A percentile compares a stretch with the other conserved stretches of the same genome.
Evolutionary conservation across 2,797 vertebrate genomes (phyloP).

Genomic region (Carcharodon carcharias): DNA sequence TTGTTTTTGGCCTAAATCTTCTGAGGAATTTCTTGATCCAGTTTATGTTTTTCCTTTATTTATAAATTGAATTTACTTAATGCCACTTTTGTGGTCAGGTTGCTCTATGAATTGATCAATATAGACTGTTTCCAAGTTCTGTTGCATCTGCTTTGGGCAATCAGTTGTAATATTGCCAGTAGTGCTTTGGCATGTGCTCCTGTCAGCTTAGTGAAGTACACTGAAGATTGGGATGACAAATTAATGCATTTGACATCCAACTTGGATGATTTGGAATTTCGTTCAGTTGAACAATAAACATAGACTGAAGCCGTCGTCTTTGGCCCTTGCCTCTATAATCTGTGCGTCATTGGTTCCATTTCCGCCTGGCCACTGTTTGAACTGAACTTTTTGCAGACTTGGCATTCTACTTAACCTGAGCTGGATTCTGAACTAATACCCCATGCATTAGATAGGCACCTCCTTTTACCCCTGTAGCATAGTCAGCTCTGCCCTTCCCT

Average conservation of each 20-base stretch:
- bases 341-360: too few relatives aligned
- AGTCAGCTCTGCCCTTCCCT: neutral
- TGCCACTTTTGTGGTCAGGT: neutral
- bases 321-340: neutral
- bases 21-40: neutral
- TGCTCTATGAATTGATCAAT: neutral
- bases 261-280: conserved; percentile 1
- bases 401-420: neutral
- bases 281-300: neutral
- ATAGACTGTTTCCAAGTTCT: neutral
- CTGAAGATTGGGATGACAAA: neutral
- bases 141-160: neutral
- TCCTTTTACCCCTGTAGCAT: neutral
- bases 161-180: neutral
- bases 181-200: neutral
- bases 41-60: neutral
- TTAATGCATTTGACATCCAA: neutral
- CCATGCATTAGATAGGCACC: neutral
- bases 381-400: neutral
- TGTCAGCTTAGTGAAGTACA: neutral
- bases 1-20: neutral
- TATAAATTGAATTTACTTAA: neutral
- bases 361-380: neutral
- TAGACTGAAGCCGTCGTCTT: neutral
- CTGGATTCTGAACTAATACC: neutral